Conservation (phyloP, 2,888 invertebrate genomes). For the Chrysopilus asiliformis region DNA sequence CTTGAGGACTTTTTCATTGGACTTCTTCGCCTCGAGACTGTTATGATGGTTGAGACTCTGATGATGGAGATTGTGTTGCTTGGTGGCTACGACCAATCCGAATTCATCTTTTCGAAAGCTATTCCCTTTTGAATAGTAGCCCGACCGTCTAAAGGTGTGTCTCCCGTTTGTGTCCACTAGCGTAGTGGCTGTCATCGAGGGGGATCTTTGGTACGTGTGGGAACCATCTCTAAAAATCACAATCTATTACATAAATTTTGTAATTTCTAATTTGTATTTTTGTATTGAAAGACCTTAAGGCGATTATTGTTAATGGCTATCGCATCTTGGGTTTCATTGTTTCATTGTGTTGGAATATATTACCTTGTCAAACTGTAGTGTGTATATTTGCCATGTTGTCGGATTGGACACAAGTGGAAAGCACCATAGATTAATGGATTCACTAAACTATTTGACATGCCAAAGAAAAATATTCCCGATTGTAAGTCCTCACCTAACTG, state of each 20-base stretch:
- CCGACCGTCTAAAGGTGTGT: slow-evolving; percentile 18
- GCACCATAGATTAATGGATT: slow-evolving; percentile 80
- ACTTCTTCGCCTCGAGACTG: too few relatives aligned
- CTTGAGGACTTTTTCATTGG: slow-evolving; percentile 7
- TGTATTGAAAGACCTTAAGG: too few relatives aligned
- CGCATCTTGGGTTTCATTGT: too few relatives aligned
- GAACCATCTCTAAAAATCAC: slow-evolving; percentile 32
- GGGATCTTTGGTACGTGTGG: slow-evolving; percentile 25
- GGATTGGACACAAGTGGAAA: slow-evolving; percentile 67
- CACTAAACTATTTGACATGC: slow-evolving; percentile 73
- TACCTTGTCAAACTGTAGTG: slow-evolving; percentile 31
- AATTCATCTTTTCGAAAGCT: slow-evolving; percentile 12
- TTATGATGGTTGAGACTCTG: too few relatives aligned
- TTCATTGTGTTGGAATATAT: too few relatives aligned
- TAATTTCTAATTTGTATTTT: too few relatives aligned
- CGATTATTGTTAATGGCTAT: too few relatives aligned
- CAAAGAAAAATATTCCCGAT: slow-evolving; percentile 68
- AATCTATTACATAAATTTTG: too few relatives aligned
- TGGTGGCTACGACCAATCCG: slow-evolving; percentile 7
- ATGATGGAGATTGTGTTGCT: too few relatives aligned
- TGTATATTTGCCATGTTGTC: slow-evolving; percentile 26
- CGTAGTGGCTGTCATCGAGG: slow-evolving; percentile 34
- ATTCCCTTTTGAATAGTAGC: slow-evolving; percentile 6
- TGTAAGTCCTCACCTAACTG: slow-evolving; percentile 57
- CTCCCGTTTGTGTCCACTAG: slow-evolving; percentile 30